Conservation (phyloP, 2,797 vertebrate genomes). For the Myotis vivesi region DNA sequence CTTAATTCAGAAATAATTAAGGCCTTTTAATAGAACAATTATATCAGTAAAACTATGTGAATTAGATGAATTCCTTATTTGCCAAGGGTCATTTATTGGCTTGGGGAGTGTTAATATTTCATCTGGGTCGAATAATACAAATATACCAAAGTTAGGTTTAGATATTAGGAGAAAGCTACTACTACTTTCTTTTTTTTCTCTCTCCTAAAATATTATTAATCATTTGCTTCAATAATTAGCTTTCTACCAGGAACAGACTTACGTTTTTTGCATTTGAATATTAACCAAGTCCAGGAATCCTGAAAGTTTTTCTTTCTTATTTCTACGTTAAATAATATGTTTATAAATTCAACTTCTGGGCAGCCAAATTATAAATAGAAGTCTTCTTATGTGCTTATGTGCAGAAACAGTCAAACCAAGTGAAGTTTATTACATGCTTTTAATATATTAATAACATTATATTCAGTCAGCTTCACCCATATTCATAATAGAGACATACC, state of each 20-base stretch:
- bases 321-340: neutral
- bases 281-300: neutral
- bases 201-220: neutral
- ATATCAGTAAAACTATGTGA: neutral
- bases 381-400: neutral
- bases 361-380: neutral
- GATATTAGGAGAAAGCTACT: neutral
- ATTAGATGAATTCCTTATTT: neutral
- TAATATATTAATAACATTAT: neutral
- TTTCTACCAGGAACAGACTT: neutral
- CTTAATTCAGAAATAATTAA: neutral
- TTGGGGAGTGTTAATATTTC: neutral
- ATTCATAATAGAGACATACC: neutral
- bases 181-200: neutral
- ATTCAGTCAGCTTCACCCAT: neutral
- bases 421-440: neutral
- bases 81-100: neutral
- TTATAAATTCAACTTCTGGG: neutral
- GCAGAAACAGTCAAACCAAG: neutral
- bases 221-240: neutral
- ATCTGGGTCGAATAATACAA: neutral
- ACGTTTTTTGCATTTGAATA: neutral
- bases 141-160: neutral
- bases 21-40: neutral
- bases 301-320: neutral